Evolutionary conservation across 1,140 invertebrate genomes (phyloP).

Genomic region (Aphidius gifuensis): DNA sequence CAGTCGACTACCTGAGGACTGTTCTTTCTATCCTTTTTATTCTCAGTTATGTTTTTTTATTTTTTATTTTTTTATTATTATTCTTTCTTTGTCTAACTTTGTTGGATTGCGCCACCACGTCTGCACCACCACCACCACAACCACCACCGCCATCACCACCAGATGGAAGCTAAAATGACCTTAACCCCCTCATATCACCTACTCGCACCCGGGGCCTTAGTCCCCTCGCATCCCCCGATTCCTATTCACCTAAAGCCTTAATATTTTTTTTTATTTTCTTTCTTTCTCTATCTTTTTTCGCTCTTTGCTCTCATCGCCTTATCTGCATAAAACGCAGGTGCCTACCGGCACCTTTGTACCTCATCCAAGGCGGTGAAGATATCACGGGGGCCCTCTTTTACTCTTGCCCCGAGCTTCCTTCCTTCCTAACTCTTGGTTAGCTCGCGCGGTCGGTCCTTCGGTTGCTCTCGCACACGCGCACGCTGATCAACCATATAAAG

Average conservation of each 20-base stretch:
- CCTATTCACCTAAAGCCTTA: too few species aligned
- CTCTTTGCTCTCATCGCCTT: constrained; percentile 25
- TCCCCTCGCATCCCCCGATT: too few species aligned
- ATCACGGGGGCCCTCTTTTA: constrained; percentile 19
- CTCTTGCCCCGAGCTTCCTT: neutral
- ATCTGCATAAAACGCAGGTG: constrained; percentile 45
- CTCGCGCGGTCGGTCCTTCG: neutral
- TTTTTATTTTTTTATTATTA: too few species aligned
- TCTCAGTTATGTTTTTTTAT: too few species aligned
- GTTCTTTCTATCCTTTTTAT: too few species aligned
- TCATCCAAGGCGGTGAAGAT: constrained; percentile 25
- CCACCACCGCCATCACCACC: too few species aligned
- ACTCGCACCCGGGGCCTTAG: too few species aligned
- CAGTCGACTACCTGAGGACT: constrained; percentile 34
- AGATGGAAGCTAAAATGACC: constrained; percentile 35
- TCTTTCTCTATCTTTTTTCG: too few species aligned
- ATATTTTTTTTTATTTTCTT: too few species aligned
- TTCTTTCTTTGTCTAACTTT: too few species aligned
- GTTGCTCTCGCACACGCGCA: neutral
- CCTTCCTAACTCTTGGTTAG: neutral
- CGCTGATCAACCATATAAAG: neutral
- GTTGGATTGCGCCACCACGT: constrained; percentile 17
- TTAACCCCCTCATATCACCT: constrained; percentile 31
- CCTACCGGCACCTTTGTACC: constrained; percentile 38
- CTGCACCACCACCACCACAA: neutral